These are phyloP conservation scores for Coregonus sp. DNA, from an alignment of 2,797 vertebrate species.

Conservation along the genomic window DNA sequence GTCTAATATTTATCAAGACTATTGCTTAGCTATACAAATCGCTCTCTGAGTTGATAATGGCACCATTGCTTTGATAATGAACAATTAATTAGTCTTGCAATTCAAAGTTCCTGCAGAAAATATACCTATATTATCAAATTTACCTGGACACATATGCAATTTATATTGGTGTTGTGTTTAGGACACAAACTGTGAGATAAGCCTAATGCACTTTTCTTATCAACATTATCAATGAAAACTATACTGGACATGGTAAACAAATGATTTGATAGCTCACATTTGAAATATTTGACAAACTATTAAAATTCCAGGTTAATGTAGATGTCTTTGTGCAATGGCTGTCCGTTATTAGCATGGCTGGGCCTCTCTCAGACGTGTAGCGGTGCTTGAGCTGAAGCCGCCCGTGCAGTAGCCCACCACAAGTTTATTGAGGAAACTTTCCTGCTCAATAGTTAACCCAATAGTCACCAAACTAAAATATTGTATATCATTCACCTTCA, in stretches of 20 bases:
- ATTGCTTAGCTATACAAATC: neutral
- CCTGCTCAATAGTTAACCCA: slow-evolving; percentile 58
- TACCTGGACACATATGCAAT: neutral
- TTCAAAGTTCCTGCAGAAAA: neutral
- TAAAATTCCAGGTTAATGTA: slow-evolving; percentile 12
- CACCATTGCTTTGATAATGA: neutral
- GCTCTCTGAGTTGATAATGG: neutral
- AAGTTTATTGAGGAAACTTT: slow-evolving; percentile 48
- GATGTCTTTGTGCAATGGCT: slow-evolving; percentile 33
- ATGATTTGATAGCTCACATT: slow-evolving; percentile 4
- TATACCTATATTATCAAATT: neutral
- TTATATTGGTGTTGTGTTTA: neutral
- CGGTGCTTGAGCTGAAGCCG: slow-evolving; percentile 47
- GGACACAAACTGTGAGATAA: neutral
- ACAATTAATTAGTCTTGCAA: neutral
- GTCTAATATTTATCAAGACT: neutral
- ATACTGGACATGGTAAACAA: neutral
- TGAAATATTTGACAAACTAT: slow-evolving; percentile 24
- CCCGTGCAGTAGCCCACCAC: slow-evolving; percentile 21
- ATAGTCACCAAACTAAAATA: slow-evolving; percentile 50
- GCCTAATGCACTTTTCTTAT: neutral
- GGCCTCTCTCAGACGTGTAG: slow-evolving; percentile 18
- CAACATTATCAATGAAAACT: neutral
- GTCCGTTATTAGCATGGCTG: slow-evolving; percentile 33
- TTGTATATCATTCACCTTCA: neutral